Conservation (phyloP, 1,140 invertebrate species). For the Mycetomoellerius zeteki region DNA sequence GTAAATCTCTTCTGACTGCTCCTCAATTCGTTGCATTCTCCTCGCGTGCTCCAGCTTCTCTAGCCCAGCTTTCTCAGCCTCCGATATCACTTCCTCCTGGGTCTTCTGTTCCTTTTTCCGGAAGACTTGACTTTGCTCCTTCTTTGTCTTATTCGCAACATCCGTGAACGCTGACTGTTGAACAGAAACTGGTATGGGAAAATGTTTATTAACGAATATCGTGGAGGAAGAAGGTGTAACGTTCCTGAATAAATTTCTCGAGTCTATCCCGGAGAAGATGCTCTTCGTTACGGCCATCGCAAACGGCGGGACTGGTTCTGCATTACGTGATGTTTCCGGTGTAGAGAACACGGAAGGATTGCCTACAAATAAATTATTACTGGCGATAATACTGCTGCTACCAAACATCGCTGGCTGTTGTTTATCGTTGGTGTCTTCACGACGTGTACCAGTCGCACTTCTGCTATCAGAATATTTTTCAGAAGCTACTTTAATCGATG, state of each 20-base stretch:
- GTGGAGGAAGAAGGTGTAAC: slow-evolving; percentile 12
- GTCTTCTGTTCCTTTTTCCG: neutral
- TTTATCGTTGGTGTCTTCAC: neutral
- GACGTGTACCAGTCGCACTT: neutral
- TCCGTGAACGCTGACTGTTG: neutral
- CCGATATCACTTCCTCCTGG: neutral
- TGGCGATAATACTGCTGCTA: neutral
- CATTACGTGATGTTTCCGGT: slow-evolving; percentile 10
- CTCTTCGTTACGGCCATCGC: slow-evolving; percentile 63
- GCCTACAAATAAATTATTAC: neutral
- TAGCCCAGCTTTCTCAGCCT: slow-evolving; percentile 64
- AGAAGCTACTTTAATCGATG: neutral
- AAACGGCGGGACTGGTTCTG: slow-evolving; percentile 54
- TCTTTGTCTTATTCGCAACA: neutral
- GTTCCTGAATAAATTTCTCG: slow-evolving; percentile 76
- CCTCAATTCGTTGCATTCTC: slow-evolving; percentile 75
- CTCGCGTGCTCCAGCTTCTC: slow-evolving; percentile 80
- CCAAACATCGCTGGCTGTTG: neutral
- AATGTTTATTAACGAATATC: slow-evolving; percentile 33
- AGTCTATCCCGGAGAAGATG: slow-evolving; percentile 71
- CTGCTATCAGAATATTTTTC: neutral
- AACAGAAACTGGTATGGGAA: slow-evolving; percentile 5
- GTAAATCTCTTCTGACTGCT: slow-evolving; percentile 80
- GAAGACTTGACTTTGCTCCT: neutral
- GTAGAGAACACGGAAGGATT: slow-evolving; percentile 48